Evolutionary conservation across 2,113 vertebrate genomes (phyloP), one percentile per base, ranked within the genome.

Genomic region (Cinclus mexicanus): DNA sequence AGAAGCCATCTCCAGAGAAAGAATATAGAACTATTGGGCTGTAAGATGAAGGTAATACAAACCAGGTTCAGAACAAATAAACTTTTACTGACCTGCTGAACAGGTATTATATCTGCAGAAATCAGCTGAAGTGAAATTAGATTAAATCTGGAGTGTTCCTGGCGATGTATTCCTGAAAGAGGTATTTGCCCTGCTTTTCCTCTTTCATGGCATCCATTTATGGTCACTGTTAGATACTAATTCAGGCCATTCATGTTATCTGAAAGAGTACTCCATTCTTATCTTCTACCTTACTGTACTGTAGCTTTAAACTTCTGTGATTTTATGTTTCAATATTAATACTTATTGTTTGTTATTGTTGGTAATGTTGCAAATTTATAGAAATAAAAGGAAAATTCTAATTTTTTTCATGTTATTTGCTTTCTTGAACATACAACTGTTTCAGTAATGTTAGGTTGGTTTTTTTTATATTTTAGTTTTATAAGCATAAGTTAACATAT

Each of bases 301-400:
- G 12, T 39, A 50, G 14, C 11, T 78, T 77, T 72, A 49, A 25
- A 60, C 1, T 20, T 55, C 17, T 39, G 14, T 64, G 33, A 0
- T 47, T 86, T 70, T 26, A 16, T 35, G 7, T 29, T 52, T 28
- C 21, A 61, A 35, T 19, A 56, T 33, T 35, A 60, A n/a, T 35
- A 37, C 1, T 49, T 25, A 9, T 3, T 50, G 7, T 1, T 70
- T 7, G n/a, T 53, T 37, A 1, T 39, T 50, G 3, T 24, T 28
- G 2, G 2, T 52, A 7, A 6, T n/a, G 2, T 60, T 74, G 6
- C 3, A 35, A 13, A 16, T 28, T 24, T 64, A 55, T 25, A 41
- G 20, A 74, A 23, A 10, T 55, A 19, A 68, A 60, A 87, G 1
- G 6, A 39, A 15, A 78, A 29, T 6, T 11, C 0, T 5, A 17